Evolutionary conservation across 1,140 invertebrate species (phyloP).

Genomic region (Drosophila leontia): DNA sequence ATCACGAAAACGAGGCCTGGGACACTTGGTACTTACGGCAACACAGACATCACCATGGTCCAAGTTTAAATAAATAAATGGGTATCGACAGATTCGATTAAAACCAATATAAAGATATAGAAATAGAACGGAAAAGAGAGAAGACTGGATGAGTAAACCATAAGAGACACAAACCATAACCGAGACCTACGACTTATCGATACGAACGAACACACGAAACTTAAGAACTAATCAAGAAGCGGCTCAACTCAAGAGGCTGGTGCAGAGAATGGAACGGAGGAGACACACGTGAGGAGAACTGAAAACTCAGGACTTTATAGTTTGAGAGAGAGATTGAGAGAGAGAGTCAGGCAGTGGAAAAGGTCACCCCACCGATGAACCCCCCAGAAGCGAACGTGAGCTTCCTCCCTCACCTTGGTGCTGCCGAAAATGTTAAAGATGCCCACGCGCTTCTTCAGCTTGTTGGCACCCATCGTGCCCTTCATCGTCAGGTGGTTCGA

Average conservation of each 20-base stretch:
- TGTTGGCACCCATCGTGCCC: constrained; percentile 93
- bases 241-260: constrained; percentile 55
- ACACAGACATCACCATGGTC: constrained; percentile 59
- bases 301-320: constrained; percentile 33
- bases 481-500: constrained; percentile 91
- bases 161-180: constrained; percentile 54
- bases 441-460: constrained; percentile 94
- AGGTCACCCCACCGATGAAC: constrained; percentile 4
- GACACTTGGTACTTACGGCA: constrained; percentile 81
- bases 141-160: constrained; percentile 75
- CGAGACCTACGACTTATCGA: constrained; percentile 55
- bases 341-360: constrained; percentile 27
- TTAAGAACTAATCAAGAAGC: constrained; percentile 64
- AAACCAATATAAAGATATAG: constrained; percentile 57
- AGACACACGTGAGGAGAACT: constrained; percentile 23
- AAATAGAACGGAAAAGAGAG: constrained; percentile 52
- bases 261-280: constrained; percentile 44
- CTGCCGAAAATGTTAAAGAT: constrained; percentile 96
- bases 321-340: constrained; percentile 10
- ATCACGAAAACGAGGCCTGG: constrained; percentile 48
- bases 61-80: constrained; percentile 62
- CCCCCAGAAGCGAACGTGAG: constrained; percentile 40
- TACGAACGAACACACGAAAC: constrained; percentile 41
- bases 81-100: constrained; percentile 44
- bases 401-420: constrained; percentile 93